phyloP scores from a whole-genome alignment of 2,113 vertebrate species.

The Antennarius striatus region DNA sequence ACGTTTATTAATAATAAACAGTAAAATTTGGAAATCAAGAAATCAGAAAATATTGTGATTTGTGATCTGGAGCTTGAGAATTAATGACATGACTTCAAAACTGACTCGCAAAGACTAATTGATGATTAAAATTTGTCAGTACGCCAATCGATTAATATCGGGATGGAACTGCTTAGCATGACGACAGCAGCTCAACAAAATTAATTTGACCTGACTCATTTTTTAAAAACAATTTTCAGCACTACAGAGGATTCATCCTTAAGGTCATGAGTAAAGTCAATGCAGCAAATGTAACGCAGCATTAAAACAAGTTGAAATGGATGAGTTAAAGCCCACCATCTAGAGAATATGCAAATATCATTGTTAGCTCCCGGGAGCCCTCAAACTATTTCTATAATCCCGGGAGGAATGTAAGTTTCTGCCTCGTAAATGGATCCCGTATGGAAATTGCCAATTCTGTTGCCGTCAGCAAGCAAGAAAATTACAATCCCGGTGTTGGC shows the following conservation, averaged over 20 bases:
- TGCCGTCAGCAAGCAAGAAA: constrained; percentile 22
- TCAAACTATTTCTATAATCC: constrained; percentile 33
- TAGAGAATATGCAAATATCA: constrained; percentile 22
- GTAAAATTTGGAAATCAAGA: too few relatives aligned
- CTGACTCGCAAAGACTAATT: too few relatives aligned
- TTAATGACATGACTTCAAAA: too few relatives aligned
- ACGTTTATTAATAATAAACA: too few relatives aligned
- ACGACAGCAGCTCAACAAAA: background rate
- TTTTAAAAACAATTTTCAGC: background rate
- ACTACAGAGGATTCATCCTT: background rate
- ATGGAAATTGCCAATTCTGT: constrained; percentile 30
- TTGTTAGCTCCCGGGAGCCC: background rate
- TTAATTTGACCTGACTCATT: background rate
- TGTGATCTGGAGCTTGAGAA: too few relatives aligned
- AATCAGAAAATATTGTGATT: too few relatives aligned
- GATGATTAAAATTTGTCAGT: background rate
- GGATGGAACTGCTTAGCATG: too few relatives aligned
- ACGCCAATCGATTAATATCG: background rate
- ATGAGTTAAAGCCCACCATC: constrained; percentile 3
- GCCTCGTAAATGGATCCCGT: constrained; percentile 16
- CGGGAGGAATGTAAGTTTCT: constrained; percentile 19
- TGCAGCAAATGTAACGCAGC: too few relatives aligned
- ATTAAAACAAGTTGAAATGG: background rate
- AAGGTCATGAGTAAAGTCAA: background rate
- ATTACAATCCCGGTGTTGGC: constrained; percentile 14